Evolutionary conservation across 1,140 invertebrate genomes (phyloP).

Genomic region (Acromyrmex echinatior): DNA sequence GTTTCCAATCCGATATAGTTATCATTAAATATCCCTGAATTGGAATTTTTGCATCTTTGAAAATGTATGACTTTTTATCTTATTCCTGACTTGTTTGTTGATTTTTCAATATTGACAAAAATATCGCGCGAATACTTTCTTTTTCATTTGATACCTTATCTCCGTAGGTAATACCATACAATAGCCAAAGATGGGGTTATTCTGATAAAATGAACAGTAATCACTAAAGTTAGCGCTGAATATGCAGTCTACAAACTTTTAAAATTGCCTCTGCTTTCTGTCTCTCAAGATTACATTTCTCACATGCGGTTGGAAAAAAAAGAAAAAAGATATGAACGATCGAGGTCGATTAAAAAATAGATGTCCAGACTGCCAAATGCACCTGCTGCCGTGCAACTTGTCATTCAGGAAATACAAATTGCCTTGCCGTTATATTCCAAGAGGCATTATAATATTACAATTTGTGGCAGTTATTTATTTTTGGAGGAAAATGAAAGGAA

Average conservation of each 20-base stretch:
- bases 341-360: conserved; percentile 34
- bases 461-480: conserved; percentile 21
- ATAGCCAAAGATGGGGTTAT: not conserved
- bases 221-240: conserved; percentile 21
- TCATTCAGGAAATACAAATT: conserved; percentile 55
- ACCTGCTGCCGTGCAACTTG: conserved; percentile 60
- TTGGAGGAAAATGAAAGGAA: not conserved
- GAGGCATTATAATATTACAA: conserved; percentile 24
- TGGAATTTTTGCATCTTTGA: not conserved
- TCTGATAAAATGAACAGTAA: conserved; percentile 1
- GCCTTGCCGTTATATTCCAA: not conserved
- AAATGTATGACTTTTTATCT: not conserved
- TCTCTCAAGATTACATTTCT: conserved; percentile 28
- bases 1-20: not conserved
- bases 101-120: not conserved
- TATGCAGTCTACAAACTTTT: conserved; percentile 47
- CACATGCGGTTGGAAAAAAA: not conserved
- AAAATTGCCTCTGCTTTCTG: conserved; percentile 17
- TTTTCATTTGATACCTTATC: not conserved
- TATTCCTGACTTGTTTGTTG: not conserved
- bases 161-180: not conserved
- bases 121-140: not conserved
- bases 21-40: not conserved
- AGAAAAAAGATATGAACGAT: conserved; percentile 15
- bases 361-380: conserved; percentile 58